These are phyloP conservation scores for Triplophysa tibetana DNA, from an alignment of 2,113 vertebrate genomes.

Conservation along the genomic window DNA sequence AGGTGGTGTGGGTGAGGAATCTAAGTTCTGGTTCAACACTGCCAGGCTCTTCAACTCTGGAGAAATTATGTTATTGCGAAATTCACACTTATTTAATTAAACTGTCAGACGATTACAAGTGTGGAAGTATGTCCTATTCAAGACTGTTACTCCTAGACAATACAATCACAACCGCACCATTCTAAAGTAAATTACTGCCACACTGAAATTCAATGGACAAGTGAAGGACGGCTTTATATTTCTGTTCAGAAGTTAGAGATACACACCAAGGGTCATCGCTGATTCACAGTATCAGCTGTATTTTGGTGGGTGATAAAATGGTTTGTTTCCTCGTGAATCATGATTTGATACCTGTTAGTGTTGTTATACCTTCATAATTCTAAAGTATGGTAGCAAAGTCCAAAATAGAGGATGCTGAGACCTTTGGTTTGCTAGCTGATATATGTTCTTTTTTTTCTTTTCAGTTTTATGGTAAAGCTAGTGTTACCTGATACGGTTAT, in stretches of 20 bases:
- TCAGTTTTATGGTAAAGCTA: too few relatives aligned
- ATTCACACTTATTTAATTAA: slow-evolving; percentile 53
- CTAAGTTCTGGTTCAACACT: slow-evolving; percentile 11
- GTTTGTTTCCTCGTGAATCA: too few relatives aligned
- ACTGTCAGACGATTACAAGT: slow-evolving; percentile 40
- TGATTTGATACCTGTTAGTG: too few relatives aligned
- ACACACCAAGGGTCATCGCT: background rate
- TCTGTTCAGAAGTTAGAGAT: slow-evolving; percentile 3
- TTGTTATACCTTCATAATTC: background rate
- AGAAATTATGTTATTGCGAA: slow-evolving; percentile 46
- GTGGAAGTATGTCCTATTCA: slow-evolving; percentile 20
- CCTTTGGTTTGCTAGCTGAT: too few relatives aligned
- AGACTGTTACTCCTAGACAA: background rate
- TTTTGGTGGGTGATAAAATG: too few relatives aligned
- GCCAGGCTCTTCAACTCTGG: background rate
- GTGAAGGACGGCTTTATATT: background rate
- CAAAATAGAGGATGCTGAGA: too few relatives aligned
- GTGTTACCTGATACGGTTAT: too few relatives aligned
- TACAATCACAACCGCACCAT: background rate
- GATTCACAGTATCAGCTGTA: background rate
- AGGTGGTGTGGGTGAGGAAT: background rate
- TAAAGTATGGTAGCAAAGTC: background rate
- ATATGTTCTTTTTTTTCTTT: too few relatives aligned
- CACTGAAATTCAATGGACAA: background rate
- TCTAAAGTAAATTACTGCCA: background rate